phyloP scores from a whole-genome alignment of 1,140 invertebrate species.

The Conopomorpha cramerella region DNA sequence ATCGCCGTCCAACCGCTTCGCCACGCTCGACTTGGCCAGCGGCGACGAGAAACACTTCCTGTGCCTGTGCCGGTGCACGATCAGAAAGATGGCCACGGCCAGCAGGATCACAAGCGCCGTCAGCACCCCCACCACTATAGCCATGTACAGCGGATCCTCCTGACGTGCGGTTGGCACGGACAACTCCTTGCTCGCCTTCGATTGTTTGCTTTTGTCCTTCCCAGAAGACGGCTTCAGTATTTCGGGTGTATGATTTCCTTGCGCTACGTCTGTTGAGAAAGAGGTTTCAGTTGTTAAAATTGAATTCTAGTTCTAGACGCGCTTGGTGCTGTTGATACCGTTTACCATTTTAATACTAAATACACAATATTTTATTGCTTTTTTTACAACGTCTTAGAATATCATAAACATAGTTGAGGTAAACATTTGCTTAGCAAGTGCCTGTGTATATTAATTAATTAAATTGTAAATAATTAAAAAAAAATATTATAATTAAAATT shows the following conservation, averaged over 20 bases:
- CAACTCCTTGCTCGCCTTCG: conserved; percentile 54
- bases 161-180: conserved; percentile 70
- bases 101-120: conserved; percentile 77
- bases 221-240: conserved; percentile 36
- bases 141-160: conserved; percentile 78
- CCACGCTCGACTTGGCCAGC: conserved; percentile 66
- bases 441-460: too few relatives aligned
- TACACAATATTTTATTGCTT: too few relatives aligned
- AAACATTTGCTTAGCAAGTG: too few relatives aligned
- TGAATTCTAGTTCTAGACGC: too few relatives aligned
- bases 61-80: conserved; percentile 76
- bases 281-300: not conserved
- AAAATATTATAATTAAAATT: too few relatives aligned
- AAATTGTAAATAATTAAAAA: too few relatives aligned
- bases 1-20: conserved; percentile 23
- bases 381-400: too few relatives aligned
- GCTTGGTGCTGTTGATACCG: too few relatives aligned
- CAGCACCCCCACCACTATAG: conserved; percentile 79
- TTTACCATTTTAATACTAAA: too few relatives aligned
- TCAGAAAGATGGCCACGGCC: conserved; percentile 75
- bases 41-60: conserved; percentile 79
- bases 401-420: too few relatives aligned
- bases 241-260: conserved; percentile 74
- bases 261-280: conserved; percentile 64
- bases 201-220: conserved; percentile 60